Conservation (phyloP, 2,888 invertebrate genomes). For the Elmis aenea region DNA sequence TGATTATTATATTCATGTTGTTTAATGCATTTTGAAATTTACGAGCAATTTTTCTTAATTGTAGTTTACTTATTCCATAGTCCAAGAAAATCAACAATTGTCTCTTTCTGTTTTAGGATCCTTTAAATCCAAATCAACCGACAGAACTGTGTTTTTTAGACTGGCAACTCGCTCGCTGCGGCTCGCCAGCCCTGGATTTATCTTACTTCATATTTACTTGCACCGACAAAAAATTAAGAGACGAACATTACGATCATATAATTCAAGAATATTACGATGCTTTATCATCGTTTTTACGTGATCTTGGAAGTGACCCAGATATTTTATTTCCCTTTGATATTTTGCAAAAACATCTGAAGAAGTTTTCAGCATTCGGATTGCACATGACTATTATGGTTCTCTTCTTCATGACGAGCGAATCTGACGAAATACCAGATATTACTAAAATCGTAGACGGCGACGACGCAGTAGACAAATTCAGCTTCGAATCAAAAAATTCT, state of each 20-base stretch:
- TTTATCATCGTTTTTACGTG: constrained; percentile 23
- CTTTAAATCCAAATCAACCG: constrained; percentile 1
- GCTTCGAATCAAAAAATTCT: constrained; percentile 17
- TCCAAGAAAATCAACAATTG: no score
- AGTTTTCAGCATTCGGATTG: constrained; percentile 27
- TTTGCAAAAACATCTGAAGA: constrained; percentile 28
- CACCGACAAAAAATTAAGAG: constrained; percentile 31
- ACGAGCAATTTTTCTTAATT: no score
- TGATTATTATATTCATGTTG: no score
- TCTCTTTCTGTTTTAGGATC: constrained; percentile 12
- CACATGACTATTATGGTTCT: constrained; percentile 17
- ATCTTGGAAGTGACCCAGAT: constrained; percentile 27
- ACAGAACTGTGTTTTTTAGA: constrained; percentile 21
- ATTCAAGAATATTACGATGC: constrained; percentile 33
- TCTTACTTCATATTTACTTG: constrained; percentile 35
- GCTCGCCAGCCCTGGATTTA: constrained; percentile 33
- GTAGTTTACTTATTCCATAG: no score
- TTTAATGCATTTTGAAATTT: no score
- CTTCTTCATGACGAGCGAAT: constrained; percentile 24
- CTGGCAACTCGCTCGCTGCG: constrained; percentile 23
- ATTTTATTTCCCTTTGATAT: constrained; percentile 29
- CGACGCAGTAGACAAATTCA: constrained; percentile 3
- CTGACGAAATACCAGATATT: constrained; percentile 24
- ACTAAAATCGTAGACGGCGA: constrained; percentile 4
- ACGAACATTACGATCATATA: constrained; percentile 29